Conservation (phyloP, 2,888 invertebrate genomes). For the Melanostoma mellinum region DNA sequence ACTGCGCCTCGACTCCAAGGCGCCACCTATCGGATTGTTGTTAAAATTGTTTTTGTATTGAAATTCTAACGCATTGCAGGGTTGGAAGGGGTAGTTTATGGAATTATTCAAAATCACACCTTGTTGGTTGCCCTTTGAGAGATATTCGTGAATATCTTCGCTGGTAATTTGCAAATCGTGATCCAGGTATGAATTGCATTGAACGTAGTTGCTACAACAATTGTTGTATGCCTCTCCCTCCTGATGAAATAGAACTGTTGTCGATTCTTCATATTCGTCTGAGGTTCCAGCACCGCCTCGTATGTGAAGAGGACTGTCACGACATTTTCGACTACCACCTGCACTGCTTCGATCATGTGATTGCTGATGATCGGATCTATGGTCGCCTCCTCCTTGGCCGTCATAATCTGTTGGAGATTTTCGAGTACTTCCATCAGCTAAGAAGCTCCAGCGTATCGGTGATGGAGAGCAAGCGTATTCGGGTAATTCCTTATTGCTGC, state of each 20-base stretch:
- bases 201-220: conserved; percentile 81
- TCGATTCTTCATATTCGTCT: conserved; percentile 77
- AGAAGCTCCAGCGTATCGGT: conserved; percentile 82
- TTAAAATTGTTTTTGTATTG: conserved; percentile 82
- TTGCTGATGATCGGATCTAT: conserved; percentile 56
- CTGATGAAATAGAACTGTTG: conserved; percentile 81
- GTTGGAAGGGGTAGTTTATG: conserved; percentile 81
- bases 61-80: conserved; percentile 80
- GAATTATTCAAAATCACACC: conserved; percentile 80
- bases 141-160: conserved; percentile 81
- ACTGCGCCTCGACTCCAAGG: conserved; percentile 73
- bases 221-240: conserved; percentile 81
- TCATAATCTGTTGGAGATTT: conserved; percentile 79
- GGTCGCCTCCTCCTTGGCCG: conserved; percentile 47
- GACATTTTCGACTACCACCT: conserved; percentile 75
- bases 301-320: conserved; percentile 79
- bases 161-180: conserved; percentile 82
- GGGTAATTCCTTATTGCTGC: conserved; percentile 79
- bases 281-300: conserved; percentile 74
- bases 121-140: conserved; percentile 79
- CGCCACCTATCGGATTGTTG: conserved; percentile 65
- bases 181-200: conserved; percentile 81
- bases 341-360: conserved; percentile 52
- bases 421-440: conserved; percentile 78
- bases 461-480: conserved; percentile 82